phyloP scores from a whole-genome alignment of 1,140 invertebrate species.

The Drosophila nigrodunni region DNA sequence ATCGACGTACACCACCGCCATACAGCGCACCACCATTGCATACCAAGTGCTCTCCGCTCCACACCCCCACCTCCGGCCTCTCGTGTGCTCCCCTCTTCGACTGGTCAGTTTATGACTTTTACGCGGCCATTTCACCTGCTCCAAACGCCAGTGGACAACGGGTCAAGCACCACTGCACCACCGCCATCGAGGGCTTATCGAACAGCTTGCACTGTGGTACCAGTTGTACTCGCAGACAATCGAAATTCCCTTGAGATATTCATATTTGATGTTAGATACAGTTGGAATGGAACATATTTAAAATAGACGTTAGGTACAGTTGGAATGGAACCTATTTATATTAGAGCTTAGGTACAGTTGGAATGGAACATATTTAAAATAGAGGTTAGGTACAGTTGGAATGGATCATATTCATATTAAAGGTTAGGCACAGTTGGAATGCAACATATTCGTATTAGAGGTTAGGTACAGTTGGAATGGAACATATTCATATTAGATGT shows the following conservation, averaged over 20 bases:
- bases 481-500: too few species aligned
- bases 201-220: constrained; percentile 6
- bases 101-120: constrained; percentile 72
- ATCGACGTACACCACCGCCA: constrained; percentile 36
- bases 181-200: not conserved
- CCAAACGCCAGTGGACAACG: constrained; percentile 27
- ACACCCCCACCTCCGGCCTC: not conserved
- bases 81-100: not conserved
- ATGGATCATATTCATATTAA: too few species aligned
- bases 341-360: not conserved
- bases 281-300: too few species aligned
- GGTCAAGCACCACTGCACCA: constrained; percentile 11
- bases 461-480: too few species aligned
- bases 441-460: too few species aligned
- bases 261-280: not conserved
- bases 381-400: too few species aligned
- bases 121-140: constrained; percentile 71
- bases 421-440: too few species aligned
- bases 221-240: not conserved
- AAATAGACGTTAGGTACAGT: too few species aligned
- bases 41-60: constrained; percentile 49
- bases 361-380: not conserved
- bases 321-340: not conserved
- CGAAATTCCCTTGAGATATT: not conserved
- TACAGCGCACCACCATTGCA: constrained; percentile 47